Conservation (phyloP, 2,797 vertebrate genomes). For the Steatocranus sp. region DNA sequence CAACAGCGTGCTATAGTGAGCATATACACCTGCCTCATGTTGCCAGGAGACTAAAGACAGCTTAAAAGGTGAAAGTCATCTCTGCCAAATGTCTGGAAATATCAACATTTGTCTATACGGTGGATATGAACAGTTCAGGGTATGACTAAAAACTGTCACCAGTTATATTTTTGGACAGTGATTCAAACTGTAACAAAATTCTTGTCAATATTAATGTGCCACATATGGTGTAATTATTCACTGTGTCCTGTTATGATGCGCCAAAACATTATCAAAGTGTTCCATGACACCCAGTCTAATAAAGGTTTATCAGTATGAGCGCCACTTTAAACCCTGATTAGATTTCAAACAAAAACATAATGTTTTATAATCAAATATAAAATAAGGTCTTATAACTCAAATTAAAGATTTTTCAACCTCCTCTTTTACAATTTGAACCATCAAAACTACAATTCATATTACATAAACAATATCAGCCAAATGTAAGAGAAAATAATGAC, state of each 20-base stretch:
- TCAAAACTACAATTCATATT: background rate
- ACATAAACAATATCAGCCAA: background rate
- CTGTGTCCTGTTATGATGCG: background rate
- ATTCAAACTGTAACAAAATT: background rate
- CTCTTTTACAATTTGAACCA: background rate
- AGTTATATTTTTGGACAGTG: background rate
- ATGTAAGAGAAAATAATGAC: background rate
- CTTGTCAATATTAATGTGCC: too few relatives aligned
- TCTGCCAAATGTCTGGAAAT: conserved; percentile 44
- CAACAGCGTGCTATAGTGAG: background rate
- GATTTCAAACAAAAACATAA: conserved; percentile 11
- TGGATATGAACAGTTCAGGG: background rate
- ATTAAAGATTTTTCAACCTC: background rate
- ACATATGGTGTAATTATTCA: background rate
- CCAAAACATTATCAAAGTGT: background rate
- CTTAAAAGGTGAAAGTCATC: conserved; percentile 50
- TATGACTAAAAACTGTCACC: background rate
- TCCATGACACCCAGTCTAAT: background rate
- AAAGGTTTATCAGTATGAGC: background rate
- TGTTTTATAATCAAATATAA: conserved; percentile 14
- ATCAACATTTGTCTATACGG: conserved; percentile 29
- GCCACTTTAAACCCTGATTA: background rate
- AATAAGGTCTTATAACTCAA: background rate
- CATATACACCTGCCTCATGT: background rate
- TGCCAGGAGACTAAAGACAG: conserved; percentile 51